Conservation (phyloP, 2,797 vertebrate species). For the Enteromius unitaeniatus region DNA sequence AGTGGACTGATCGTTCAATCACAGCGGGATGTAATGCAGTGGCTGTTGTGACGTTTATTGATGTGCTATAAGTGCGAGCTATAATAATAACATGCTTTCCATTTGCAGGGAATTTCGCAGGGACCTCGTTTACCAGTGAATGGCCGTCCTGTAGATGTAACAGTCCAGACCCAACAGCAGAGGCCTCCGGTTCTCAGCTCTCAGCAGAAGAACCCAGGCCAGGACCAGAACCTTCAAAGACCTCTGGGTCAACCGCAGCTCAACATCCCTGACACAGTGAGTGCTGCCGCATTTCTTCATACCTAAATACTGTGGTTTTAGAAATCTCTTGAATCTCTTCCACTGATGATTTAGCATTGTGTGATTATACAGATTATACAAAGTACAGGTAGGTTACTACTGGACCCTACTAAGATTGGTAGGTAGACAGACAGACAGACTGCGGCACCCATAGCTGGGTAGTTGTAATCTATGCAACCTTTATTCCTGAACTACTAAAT, state of each 20-base stretch:
- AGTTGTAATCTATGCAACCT: not conserved
- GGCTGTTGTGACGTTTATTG: not conserved
- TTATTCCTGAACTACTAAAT: not conserved
- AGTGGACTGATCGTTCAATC: constrained; percentile 63
- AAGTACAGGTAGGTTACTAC: no score
- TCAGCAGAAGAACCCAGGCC: constrained; percentile 85
- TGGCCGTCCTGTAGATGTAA: constrained; percentile 82
- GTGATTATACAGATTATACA: not conserved
- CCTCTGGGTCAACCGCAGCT: constrained; percentile 86
- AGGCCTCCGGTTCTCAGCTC: constrained; percentile 68
- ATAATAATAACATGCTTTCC: not conserved
- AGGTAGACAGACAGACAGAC: no score
- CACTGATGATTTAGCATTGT: not conserved
- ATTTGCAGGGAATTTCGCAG: constrained; percentile 66
- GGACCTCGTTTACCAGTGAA: constrained; percentile 84
- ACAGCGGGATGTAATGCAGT: constrained; percentile 38
- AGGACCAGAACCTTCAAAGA: constrained; percentile 84
- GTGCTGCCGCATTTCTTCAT: constrained; percentile 31
- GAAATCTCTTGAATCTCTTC: not conserved
- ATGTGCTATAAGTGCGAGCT: not conserved
- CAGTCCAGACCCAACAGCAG: constrained; percentile 82
- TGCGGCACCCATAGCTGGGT: no score
- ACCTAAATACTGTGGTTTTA: not conserved
- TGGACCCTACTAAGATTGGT: no score
- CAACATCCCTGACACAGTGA: constrained; percentile 83